Conservation (phyloP, 2,888 invertebrate genomes). For the Atethmia centrago region DNA sequence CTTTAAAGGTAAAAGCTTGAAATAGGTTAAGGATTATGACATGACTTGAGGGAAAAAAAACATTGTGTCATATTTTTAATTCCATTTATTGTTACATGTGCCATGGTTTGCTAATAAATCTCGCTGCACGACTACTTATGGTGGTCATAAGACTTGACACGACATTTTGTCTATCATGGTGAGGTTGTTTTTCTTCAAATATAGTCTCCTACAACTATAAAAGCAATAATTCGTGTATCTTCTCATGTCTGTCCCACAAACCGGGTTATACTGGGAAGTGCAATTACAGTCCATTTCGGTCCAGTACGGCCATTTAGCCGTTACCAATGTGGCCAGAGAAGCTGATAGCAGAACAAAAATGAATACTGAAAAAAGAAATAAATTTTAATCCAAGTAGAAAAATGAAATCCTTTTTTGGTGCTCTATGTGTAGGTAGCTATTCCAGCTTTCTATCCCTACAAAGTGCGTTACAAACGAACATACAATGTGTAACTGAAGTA, state of each 20-base stretch:
- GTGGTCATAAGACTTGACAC: slow-evolving; percentile 62
- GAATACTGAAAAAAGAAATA: too few species aligned
- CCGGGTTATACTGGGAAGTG: slow-evolving; percentile 70
- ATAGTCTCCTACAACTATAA: slow-evolving; percentile 65
- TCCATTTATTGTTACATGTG: not conserved
- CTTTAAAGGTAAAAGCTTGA: not conserved
- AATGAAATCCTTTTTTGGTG: too few species aligned
- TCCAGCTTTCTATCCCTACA: too few species aligned
- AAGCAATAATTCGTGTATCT: slow-evolving; percentile 73
- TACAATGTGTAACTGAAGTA: too few species aligned
- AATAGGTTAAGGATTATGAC: not conserved
- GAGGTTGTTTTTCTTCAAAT: slow-evolving; percentile 53
- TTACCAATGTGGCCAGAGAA: too few species aligned
- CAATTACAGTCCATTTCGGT: too few species aligned
- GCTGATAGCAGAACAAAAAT: too few species aligned
- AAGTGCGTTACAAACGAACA: too few species aligned
- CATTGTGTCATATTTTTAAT: not conserved
- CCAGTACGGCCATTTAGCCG: too few species aligned
- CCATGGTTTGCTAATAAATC: slow-evolving; percentile 13
- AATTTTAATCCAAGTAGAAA: too few species aligned
- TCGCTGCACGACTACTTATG: slow-evolving; percentile 8
- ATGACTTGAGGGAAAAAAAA: not conserved
- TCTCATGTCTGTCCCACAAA: slow-evolving; percentile 69
- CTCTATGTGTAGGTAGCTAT: too few species aligned
- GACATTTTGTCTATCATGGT: slow-evolving; percentile 56